Percentiles rank a stretch among this genome's conserved stretches.
Evolutionary conservation across 2,888 invertebrate genomes (phyloP).

Genomic region (Amaurobius ferox): DNA sequence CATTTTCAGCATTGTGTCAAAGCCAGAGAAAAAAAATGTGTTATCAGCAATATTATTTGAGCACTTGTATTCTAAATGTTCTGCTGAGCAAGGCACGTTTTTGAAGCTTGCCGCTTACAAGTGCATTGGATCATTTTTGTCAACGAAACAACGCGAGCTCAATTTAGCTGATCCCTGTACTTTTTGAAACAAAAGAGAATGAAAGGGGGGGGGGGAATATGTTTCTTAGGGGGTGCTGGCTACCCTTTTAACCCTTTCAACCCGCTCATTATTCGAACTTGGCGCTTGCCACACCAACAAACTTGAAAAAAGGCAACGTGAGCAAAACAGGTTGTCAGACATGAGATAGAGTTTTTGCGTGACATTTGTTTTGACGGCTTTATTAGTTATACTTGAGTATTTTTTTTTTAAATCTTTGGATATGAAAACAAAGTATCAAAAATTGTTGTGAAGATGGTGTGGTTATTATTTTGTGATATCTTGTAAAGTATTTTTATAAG

Average conservation of each 20-base stretch:
- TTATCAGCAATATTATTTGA: conserved; percentile 49
- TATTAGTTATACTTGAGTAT: no score
- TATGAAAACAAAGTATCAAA: no score
- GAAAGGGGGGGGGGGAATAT: neutral
- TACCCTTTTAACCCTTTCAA: conserved; percentile 19
- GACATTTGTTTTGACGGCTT: no score
- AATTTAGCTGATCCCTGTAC: conserved; percentile 38
- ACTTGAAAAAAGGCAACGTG: neutral
- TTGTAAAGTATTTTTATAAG: no score
- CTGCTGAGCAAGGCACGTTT: conserved; percentile 61
- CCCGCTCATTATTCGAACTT: neutral
- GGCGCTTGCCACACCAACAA: neutral
- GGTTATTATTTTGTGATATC: no score
- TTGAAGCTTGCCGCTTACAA: neutral
- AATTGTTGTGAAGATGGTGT: no score
- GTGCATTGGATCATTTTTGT: conserved; percentile 38
- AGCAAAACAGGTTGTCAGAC: neutral
- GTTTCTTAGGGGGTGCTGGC: conserved; percentile 10
- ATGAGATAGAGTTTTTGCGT: no score
- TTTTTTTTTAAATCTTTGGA: no score
- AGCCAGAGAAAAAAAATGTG: conserved; percentile 17
- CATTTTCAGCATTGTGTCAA: conserved; percentile 25
- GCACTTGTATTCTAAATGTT: conserved; percentile 38
- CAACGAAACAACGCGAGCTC: conserved; percentile 43
- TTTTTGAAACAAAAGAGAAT: conserved; percentile 42